Evolutionary conservation across 2,797 vertebrate genomes (phyloP), one percentile per base, ranked within the genome.

Genomic region (Sparus aurata): DNA sequence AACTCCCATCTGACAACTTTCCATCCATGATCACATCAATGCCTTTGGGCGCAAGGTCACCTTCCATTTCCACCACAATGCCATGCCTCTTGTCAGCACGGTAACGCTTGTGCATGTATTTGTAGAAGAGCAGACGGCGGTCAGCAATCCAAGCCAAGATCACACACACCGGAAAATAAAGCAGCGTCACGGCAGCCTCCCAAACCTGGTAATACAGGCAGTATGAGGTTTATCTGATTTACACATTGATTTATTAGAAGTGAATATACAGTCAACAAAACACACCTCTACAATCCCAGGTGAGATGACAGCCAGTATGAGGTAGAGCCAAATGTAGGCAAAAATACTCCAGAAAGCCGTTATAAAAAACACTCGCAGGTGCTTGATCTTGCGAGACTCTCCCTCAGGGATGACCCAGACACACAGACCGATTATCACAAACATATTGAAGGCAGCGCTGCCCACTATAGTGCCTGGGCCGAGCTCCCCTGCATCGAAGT

Each of bases 401-500:
- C 97, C 97, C 0, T 95, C 93, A 0, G 98, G 98, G 76, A 99
- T 95, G 69, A 98, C 97, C 17, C 95, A 96, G 27, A 99, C 95
- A 25, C 98, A 98, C 3, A 98, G 86, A 0, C 97, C 97, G 0
- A 99, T 96, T 76, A 99, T 98, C 80, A 99, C 97, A 6, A 99
- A 97, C 98, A 99, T 98, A 88, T 99, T 99, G 94, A 99, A 99
- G 83, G 98, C 98, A 0, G 98, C 98, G 0, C 97, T 98, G 85
- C 98, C 98, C 43, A 99, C 97, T 41, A 99, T 99, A 85, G 98
- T 99, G 65, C 97, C 93, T 0, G 98, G 98, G 0, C 98, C 98
- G 0, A 99, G 81, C 66, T 98, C 97, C 0, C 98, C 98, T 0
- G 98, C 96, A 41, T 97, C 64, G 87, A 99, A 99, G 79, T 97